phyloP scores from a whole-genome alignment of 2,797 vertebrate species.

The Oreochromis mossambicus region DNA sequence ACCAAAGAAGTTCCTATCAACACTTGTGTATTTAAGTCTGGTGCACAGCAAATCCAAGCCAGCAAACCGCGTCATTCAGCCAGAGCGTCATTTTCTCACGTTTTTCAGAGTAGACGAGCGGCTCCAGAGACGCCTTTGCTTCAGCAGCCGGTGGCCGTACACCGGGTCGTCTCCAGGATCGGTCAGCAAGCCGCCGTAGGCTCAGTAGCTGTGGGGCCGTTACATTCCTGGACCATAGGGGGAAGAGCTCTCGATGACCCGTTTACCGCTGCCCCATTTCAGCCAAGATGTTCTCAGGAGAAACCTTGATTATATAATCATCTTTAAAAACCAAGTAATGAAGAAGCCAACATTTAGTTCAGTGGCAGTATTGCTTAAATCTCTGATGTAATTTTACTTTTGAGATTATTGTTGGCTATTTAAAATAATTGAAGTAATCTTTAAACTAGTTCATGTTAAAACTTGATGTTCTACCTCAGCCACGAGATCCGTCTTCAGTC shows the following conservation, averaged over 20 bases:
- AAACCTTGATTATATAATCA: conserved; percentile 72
- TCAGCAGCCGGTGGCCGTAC: conserved; percentile 76
- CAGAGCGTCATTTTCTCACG: not conserved
- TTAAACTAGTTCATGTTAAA: not conserved
- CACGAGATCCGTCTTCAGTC: not conserved
- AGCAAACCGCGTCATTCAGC: not conserved
- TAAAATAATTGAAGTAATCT: not conserved
- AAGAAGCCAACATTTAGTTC: conserved; percentile 6
- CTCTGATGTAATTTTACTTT: not conserved
- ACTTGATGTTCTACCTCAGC: conserved; percentile 55
- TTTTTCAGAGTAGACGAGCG: not conserved
- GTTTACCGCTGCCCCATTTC: conserved; percentile 83
- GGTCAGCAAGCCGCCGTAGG: conserved; percentile 83
- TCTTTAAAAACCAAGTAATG: not conserved
- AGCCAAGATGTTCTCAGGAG: conserved; percentile 72
- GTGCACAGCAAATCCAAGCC: not conserved
- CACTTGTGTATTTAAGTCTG: not conserved
- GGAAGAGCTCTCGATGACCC: conserved; percentile 75
- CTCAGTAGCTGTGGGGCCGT: conserved; percentile 83
- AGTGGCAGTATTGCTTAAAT: conserved; percentile 4
- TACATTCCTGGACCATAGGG: conserved; percentile 79
- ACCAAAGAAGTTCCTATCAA: conserved; percentile 41
- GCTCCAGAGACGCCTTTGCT: conserved; percentile 50
- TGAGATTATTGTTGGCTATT: conserved; percentile 6
- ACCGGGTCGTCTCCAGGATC: conserved; percentile 80